Percentiles rank a stretch among this genome's conserved stretches.
Conservation (phyloP, 1,140 invertebrate genomes). For the Semibalanus balanoides region DNA sequence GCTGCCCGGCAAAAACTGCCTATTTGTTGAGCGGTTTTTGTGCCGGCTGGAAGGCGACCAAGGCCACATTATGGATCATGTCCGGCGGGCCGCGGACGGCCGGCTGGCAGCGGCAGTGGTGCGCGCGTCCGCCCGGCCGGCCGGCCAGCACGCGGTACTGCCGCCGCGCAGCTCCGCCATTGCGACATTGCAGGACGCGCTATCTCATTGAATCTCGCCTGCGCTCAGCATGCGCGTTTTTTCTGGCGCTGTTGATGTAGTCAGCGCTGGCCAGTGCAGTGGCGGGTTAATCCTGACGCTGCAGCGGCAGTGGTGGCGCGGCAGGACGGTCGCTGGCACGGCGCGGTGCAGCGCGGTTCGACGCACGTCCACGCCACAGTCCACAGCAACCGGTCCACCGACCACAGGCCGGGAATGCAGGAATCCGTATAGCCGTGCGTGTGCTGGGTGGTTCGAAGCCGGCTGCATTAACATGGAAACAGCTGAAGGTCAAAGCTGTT, state of each 20-base stretch:
- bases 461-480: no score
- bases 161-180: background rate
- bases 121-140: background rate
- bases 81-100: slow-evolving; percentile 3
- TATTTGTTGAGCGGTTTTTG: background rate
- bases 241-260: background rate
- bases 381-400: no score
- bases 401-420: no score
- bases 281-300: background rate
- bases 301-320: no score
- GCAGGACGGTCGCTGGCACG: no score
- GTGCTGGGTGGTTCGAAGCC: no score
- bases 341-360: no score
- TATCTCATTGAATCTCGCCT: background rate
- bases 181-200: background rate
- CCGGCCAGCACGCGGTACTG: background rate
- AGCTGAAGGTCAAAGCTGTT: no score
- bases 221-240: background rate
- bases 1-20: background rate
- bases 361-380: no score
- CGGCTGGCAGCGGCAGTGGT: background rate
- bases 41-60: background rate
- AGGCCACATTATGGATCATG: slow-evolving; percentile 3
- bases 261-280: background rate
- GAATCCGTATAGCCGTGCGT: no score